These are phyloP conservation scores for Sander vitreus DNA, from an alignment of 2,113 vertebrate genomes.

Conservation along the genomic window DNA sequence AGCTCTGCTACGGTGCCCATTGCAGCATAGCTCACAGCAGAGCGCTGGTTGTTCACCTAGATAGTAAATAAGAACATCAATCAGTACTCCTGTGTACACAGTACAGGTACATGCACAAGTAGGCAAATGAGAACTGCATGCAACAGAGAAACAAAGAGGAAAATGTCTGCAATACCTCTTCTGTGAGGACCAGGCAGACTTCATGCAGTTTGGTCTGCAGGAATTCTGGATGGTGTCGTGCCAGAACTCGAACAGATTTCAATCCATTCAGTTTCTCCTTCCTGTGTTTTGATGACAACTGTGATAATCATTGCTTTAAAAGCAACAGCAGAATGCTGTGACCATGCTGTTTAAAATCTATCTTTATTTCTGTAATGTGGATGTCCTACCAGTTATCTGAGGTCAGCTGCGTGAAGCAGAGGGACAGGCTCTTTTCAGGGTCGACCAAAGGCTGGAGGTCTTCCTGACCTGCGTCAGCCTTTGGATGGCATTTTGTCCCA, in stretches of 20 bases:
- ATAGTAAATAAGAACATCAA: not conserved
- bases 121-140: not conserved
- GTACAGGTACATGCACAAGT: not conserved
- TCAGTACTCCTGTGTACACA: not conserved
- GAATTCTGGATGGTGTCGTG: not conserved
- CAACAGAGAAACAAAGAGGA: not conserved
- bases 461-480: too few species aligned
- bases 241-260: not conserved
- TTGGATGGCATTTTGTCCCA: not conserved
- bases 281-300: not conserved
- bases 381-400: not conserved
- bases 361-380: not conserved
- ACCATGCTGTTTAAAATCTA: not conserved
- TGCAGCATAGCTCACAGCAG: not conserved
- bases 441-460: not conserved
- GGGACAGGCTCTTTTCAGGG: not conserved
- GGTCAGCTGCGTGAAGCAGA: not conserved
- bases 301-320: not conserved
- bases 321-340: not conserved
- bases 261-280: not conserved
- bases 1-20: not conserved
- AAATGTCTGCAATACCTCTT: not conserved
- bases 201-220: not conserved
- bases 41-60: constrained; percentile 3
- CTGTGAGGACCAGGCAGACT: not conserved